Evolutionary conservation across 1,140 invertebrate genomes (phyloP).

Genomic region (Lanistes nyassanus): DNA sequence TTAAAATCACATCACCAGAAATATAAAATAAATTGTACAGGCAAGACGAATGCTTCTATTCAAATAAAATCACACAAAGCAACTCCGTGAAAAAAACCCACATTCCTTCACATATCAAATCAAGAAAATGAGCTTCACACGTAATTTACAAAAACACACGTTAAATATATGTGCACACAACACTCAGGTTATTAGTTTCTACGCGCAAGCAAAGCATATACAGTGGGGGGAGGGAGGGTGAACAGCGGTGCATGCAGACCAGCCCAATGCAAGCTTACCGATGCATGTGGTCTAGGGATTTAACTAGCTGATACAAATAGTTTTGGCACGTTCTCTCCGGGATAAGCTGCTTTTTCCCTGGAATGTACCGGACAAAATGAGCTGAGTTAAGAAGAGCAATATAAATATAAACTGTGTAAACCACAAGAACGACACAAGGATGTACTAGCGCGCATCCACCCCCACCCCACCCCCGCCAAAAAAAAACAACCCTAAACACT

Average conservation of each 20-base stretch:
- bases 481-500: too few species aligned
- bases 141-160: neutral
- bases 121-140: neutral
- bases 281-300: constrained; percentile 64
- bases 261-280: constrained; percentile 46
- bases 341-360: constrained; percentile 62
- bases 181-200: too few species aligned
- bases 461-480: too few species aligned
- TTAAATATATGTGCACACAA: neutral
- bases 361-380: constrained; percentile 32
- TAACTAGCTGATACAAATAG: constrained; percentile 71
- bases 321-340: constrained; percentile 66
- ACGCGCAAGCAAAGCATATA: neutral
- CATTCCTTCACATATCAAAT: too few species aligned
- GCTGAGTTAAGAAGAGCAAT: neutral
- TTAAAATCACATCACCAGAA: too few species aligned
- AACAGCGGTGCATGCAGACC: neutral
- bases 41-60: too few species aligned
- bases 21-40: too few species aligned
- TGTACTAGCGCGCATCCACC: too few species aligned
- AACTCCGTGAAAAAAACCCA: neutral
- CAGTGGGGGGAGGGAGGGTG: neutral
- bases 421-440: too few species aligned
- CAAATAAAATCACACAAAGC: neutral
- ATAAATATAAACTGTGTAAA: too few species aligned